These are phyloP conservation scores for Aleiodes testaceus DNA, from an alignment of 2,888 invertebrate genomes.

Conservation along the genomic window DNA sequence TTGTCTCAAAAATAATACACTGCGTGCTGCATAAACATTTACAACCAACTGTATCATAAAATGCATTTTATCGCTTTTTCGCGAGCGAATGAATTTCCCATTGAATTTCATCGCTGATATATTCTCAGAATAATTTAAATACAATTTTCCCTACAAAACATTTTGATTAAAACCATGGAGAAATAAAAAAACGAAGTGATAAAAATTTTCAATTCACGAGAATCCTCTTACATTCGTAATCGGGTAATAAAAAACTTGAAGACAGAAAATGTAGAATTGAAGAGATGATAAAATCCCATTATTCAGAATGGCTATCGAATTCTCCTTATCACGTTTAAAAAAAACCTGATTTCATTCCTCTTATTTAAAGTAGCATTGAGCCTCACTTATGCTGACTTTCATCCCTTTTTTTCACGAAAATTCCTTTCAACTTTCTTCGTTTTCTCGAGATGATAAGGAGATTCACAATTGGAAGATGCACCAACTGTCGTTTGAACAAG, in stretches of 20 bases:
- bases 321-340: background rate
- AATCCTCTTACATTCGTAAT: too few relatives aligned
- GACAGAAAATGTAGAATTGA: background rate
- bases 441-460: background rate
- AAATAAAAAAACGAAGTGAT: background rate
- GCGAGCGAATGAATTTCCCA: background rate
- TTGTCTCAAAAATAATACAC: background rate
- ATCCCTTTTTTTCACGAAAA: background rate
- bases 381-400: background rate
- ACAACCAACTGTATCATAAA: conserved; percentile 22
- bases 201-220: background rate
- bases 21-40: conserved; percentile 22
- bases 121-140: too few relatives aligned
- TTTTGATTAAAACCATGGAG: background rate
- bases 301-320: conserved; percentile 2
- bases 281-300: background rate
- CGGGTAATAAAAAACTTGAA: too few relatives aligned
- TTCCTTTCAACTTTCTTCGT: background rate
- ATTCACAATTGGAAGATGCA: background rate
- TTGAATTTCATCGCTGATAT: too few relatives aligned
- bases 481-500: conserved; percentile 15
- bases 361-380: background rate
- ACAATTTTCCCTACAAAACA: too few relatives aligned
- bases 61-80: background rate
- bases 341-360: background rate